Evolutionary conservation across 2,113 vertebrate genomes (phyloP).

Genomic region (Ceyx margarethae): DNA sequence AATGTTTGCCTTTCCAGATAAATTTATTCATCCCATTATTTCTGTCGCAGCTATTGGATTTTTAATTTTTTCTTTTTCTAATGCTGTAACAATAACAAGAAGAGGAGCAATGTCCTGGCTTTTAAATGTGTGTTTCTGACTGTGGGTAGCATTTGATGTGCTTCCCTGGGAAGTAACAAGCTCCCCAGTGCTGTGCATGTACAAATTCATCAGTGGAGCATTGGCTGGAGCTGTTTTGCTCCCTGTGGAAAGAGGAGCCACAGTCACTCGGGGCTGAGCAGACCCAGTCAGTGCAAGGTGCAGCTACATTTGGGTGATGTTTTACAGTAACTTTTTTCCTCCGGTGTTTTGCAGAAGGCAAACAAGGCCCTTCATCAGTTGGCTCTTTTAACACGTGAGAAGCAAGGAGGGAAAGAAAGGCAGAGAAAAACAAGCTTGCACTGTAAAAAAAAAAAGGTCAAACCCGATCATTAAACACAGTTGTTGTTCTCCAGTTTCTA

Average conservation of each 20-base stretch:
- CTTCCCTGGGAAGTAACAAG: background rate
- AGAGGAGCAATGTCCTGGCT: background rate
- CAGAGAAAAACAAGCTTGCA: conserved; percentile 29
- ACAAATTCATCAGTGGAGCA: background rate
- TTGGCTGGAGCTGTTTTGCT: background rate
- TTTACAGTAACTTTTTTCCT: conserved; percentile 47
- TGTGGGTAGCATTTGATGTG: background rate
- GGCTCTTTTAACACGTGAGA: conserved; percentile 40
- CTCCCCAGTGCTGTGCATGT: background rate
- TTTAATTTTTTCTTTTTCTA: background rate
- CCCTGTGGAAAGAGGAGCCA: background rate
- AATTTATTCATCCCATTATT: conserved; percentile 37
- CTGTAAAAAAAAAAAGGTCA: conserved; percentile 18
- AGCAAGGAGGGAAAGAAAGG: conserved; percentile 8
- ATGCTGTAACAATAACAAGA: background rate
- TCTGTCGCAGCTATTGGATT: background rate
- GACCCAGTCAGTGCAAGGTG: background rate
- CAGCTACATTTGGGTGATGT: background rate
- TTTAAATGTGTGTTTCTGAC: background rate
- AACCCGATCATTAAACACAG: conserved; percentile 22
- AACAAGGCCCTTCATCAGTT: conserved; percentile 17
- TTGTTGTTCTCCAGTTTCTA: conserved; percentile 2
- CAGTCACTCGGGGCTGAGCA: background rate
- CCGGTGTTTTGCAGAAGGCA: background rate
- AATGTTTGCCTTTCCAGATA: conserved; percentile 24